Evolutionary conservation across 2,797 vertebrate species (phyloP).

Genomic region (Phoxinus dragarum): DNA sequence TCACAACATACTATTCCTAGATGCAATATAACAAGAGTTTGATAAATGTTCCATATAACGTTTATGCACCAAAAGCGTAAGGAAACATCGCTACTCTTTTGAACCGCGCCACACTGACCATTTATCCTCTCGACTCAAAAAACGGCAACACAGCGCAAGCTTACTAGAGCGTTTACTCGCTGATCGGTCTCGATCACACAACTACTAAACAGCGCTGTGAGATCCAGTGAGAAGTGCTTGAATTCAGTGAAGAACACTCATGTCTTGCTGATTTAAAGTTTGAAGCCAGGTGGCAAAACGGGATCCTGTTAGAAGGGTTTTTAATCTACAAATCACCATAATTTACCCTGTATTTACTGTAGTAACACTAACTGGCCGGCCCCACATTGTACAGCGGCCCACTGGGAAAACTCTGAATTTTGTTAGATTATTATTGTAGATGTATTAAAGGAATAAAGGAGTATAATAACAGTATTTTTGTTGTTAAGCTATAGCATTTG

Average conservation of each 20-base stretch:
- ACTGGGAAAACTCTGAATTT: background rate
- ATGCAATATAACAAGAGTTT: background rate
- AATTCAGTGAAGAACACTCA: background rate
- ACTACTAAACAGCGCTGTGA: background rate
- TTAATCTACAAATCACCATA: background rate
- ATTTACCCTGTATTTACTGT: background rate
- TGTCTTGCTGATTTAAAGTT: background rate
- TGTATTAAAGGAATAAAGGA: too few relatives aligned
- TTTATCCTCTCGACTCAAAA: background rate
- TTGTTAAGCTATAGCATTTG: background rate
- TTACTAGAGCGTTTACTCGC: background rate
- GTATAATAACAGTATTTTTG: too few relatives aligned
- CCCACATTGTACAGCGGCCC: background rate
- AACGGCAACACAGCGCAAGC: background rate
- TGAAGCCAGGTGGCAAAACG: too few relatives aligned
- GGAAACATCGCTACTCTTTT: background rate
- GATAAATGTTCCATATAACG: background rate
- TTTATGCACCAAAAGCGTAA: background rate
- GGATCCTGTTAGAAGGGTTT: too few relatives aligned
- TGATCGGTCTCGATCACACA: background rate
- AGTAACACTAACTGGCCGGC: background rate
- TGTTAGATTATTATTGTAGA: background rate
- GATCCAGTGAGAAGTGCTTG: background rate
- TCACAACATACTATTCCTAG: fast-evolving
- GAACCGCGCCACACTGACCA: background rate